Conservation (phyloP, 1,140 invertebrate genomes). For the Sogatella furcifera region DNA sequence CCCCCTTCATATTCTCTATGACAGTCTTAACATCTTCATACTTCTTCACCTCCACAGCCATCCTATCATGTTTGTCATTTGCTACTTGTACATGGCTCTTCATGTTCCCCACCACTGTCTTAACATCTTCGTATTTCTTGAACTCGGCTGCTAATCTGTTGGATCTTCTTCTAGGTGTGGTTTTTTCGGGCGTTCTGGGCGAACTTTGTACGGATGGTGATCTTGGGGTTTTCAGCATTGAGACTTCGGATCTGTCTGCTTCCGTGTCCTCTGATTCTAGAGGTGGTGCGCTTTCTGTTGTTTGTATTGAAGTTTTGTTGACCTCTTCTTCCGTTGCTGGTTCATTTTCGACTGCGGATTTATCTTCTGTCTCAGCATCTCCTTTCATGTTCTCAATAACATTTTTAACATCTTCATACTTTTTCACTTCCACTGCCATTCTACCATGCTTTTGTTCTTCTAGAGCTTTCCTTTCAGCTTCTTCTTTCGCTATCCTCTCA, state of each 20-base stretch:
- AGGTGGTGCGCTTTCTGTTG: background rate
- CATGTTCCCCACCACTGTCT: background rate
- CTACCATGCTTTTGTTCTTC: background rate
- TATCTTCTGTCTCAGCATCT: constrained; percentile 2
- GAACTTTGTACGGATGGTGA: background rate
- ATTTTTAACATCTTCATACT: no score
- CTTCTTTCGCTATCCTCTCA: constrained; percentile 6
- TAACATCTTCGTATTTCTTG: background rate
- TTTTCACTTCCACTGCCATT: background rate
- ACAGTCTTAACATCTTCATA: constrained; percentile 9
- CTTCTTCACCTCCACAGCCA: constrained; percentile 10
- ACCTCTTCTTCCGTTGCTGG: background rate
- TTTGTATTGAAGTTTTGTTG: background rate
- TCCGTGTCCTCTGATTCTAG: background rate
- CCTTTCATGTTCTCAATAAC: background rate
- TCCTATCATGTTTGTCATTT: constrained; percentile 11
- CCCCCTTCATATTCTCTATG: background rate
- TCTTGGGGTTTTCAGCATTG: no score
- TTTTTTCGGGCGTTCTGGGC: background rate
- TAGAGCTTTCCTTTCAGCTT: background rate
- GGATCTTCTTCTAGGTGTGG: background rate
- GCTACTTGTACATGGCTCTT: background rate
- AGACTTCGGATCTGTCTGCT: background rate
- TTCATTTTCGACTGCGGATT: background rate
- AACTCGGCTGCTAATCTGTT: background rate